Evolutionary conservation across 2,797 vertebrate species (phyloP), one percentile per base, ranked within the genome.

Genomic region (Vespertilio murinus): DNA sequence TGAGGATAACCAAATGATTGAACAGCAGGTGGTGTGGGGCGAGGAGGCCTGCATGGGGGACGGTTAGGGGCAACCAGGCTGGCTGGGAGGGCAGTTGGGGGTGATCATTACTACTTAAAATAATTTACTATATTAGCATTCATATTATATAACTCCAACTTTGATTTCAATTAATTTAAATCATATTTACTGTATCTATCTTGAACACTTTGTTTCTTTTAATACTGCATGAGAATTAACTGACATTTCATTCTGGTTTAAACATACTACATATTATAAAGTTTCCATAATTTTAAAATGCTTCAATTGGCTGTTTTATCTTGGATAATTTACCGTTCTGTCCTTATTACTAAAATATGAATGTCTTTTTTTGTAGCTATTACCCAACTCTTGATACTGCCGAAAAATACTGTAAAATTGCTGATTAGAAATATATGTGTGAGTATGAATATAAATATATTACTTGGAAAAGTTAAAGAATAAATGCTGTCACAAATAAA

Each of bases 361-460:
- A 33, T 77, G 75, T 40, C 20, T 1, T 71, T 89, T 89, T 38
- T 54, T 94, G 28, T 77, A 90, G 42, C 83, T 79, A 91, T 8
- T 93, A 67, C 2, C 5, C n/a, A 89, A 69, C 2, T 88, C 61
- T 75, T 90, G 45, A 93, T 14, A 90, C 9, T 96, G 40, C n/a
- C 35, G 95, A 94, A 56, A 87, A 94, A 95, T 84, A 95, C 87
- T 77, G 9, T 59, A 88, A 95, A 93, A 94, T 91, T 92, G 91
- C 17, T 79, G 70, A 85, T 5, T 93, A 49, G 40, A 92, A 93
- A 84, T 89, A 78, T 59, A 74, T 75, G 16, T 64, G 25, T 65
- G 7, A 10, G 2, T 42, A 0, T 93, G 92, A 90, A 92, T 88
- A 91, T 83, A 91, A 74, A 88, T 67, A 74, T 30, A 71, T 80